Conservation (phyloP, 2,113 vertebrate species). For the Lepidothrix coronata region DNA sequence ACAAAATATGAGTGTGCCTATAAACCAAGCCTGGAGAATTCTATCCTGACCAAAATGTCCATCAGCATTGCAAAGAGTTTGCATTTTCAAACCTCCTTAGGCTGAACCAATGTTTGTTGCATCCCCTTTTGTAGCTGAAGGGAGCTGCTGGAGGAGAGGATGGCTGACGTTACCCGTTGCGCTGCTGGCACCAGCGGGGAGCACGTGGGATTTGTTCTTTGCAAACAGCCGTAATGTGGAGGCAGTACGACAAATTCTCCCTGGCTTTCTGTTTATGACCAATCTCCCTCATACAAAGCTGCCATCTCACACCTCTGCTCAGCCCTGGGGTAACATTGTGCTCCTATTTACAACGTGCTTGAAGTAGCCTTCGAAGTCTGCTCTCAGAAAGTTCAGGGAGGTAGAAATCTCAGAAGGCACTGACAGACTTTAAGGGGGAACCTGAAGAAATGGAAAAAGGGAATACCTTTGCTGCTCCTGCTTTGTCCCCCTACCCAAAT, state of each 20-base stretch:
- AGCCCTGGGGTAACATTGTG: constrained; percentile 32
- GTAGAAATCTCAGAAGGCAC: not conserved
- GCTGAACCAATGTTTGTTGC: not conserved
- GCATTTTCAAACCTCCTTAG: not conserved
- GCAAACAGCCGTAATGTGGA: not conserved
- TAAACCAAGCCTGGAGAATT: not conserved
- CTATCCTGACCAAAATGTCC: not conserved
- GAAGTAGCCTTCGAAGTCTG: constrained; percentile 25
- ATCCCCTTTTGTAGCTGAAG: not conserved
- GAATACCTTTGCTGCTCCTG: not conserved
- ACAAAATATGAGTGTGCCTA: not conserved
- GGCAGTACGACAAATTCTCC: not conserved
- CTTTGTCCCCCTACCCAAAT: not conserved
- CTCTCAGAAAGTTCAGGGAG: not conserved
- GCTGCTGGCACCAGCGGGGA: accelerated
- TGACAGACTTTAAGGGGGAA: not conserved
- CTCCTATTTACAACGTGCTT: not conserved
- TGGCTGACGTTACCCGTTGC: accelerated
- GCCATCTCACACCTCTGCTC: constrained; percentile 50
- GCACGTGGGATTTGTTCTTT: not conserved
- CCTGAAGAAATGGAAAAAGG: not conserved
- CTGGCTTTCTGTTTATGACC: constrained; percentile 41
- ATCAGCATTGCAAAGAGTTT: not conserved
- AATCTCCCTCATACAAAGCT: constrained; percentile 7
- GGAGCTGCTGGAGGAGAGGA: not conserved